Percentiles rank a stretch among this genome's conserved stretches.
These are phyloP conservation scores for Cuniculus paca DNA, from an alignment of 2,797 vertebrate genomes.

Conservation along the genomic window DNA sequence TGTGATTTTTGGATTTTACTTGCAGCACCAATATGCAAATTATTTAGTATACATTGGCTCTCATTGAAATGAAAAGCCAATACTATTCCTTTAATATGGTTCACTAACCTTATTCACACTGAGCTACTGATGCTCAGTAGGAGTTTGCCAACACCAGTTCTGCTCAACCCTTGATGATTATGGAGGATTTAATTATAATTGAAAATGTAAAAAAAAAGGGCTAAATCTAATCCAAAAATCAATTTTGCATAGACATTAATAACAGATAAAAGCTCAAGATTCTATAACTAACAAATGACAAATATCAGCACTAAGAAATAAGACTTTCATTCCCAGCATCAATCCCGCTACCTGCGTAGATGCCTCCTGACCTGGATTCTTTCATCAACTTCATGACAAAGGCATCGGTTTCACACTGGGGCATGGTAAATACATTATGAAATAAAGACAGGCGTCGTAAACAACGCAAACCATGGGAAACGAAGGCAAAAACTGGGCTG, in stretches of 20 bases:
- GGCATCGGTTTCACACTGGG: conserved; percentile 51
- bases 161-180: conserved; percentile 82
- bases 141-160: conserved; percentile 78
- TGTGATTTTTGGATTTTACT: conserved; percentile 60
- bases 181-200: conserved; percentile 84
- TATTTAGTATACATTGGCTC: conserved; percentile 77
- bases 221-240: conserved; percentile 81
- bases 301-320: background rate
- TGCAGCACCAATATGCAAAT: conserved; percentile 72
- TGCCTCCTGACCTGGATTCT: background rate
- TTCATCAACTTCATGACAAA: conserved; percentile 40
- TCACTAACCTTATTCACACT: conserved; percentile 86
- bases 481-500: conserved; percentile 5
- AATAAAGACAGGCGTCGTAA: conserved; percentile 43
- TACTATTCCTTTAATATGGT: conserved; percentile 84
- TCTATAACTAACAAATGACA: conserved; percentile 53
- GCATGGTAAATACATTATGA: conserved; percentile 65
- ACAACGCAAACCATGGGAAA: background rate
- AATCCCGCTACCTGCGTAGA: background rate
- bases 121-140: conserved; percentile 83
- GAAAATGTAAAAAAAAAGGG: conserved; percentile 77
- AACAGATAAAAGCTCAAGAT: conserved; percentile 77
- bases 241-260: conserved; percentile 76
- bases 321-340: background rate
- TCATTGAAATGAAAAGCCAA: conserved; percentile 81